These are phyloP conservation scores for Nemotelus pantherinus DNA, from an alignment of 2,888 invertebrate species.

Conservation along the genomic window DNA sequence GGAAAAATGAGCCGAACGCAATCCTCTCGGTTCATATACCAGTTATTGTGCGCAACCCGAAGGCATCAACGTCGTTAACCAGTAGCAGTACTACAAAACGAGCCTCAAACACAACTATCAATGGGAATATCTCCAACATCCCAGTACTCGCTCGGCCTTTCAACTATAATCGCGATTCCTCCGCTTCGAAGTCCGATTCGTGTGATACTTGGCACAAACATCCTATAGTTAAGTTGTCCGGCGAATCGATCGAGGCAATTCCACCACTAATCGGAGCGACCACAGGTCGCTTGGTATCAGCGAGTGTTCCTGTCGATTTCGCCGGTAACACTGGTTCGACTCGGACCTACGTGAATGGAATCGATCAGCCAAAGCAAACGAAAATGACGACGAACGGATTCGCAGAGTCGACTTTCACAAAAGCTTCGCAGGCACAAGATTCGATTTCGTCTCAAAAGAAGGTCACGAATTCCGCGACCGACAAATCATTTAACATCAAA, in stretches of 20 bases:
- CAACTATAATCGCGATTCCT: neutral
- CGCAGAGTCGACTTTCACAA: neutral
- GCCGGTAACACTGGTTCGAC: conserved; percentile 1
- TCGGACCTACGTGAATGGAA: conserved; percentile 24
- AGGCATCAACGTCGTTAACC: neutral
- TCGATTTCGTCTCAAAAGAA: neutral
- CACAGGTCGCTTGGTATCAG: conserved; percentile 52
- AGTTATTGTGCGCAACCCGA: conserved; percentile 12
- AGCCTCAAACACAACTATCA: neutral
- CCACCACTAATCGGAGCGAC: conserved; percentile 56
- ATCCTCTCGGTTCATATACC: conserved; percentile 16
- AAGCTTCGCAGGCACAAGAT: neutral
- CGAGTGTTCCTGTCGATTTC: neutral
- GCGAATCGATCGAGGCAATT: conserved; percentile 2
- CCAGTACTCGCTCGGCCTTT: neutral
- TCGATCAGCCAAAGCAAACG: conserved; percentile 8
- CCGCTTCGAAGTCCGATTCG: neutral
- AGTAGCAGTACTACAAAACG: neutral
- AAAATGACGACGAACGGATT: conserved; percentile 33
- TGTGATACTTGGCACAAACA: conserved; percentile 25
- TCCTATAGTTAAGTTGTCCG: neutral
- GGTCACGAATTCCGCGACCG: conserved; percentile 58
- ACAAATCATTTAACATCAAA: conserved; percentile 69
- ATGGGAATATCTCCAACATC: conserved; percentile 22
- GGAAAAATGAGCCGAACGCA: neutral